Evolutionary conservation across 2,888 invertebrate genomes (phyloP), one percentile per base, ranked within the genome.

Genomic region (Nomada goodeniana): DNA sequence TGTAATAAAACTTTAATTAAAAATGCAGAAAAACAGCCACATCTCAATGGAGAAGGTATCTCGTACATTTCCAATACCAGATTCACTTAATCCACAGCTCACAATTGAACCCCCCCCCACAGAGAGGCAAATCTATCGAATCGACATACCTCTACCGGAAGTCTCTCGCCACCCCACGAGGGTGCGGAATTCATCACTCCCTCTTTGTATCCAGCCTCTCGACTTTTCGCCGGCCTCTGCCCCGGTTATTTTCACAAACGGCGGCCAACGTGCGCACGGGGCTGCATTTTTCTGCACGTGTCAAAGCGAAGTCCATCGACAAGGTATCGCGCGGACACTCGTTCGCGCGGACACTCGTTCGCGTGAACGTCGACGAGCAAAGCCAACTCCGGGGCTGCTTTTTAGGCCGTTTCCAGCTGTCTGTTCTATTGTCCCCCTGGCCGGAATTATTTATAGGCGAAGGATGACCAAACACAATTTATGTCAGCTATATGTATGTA

Each of bases 391-490:
- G 72, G 76, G 85, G 85, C 83, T 75, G 84, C 85, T 90, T 91
- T 92, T 88, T 87, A 90, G 90, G 87, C 85, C 88, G 88, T 91
- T 85, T 89, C 84, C 87, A 88, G 84, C 88, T 88, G 84, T 78
- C 88, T 88, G 76, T 83, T 84, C 89, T 82, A 91, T 91, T 90
- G 90, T 91, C 83, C 88, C 76, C 83, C 0, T 4, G 68, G 86
- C 82, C 71, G 86, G 87, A 90, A 92, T 88, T 92, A 93, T 92
- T 93, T 93, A 93, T 92, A 91, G 92, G 81, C 89, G 75, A 78
- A 89, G 91, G 91, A 93, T 93, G 93, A 93, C 92, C 92, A 91
- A 91, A 92, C 89, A 84, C 91, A 90, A 92, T 92, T 92, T 92
- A 90, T 89, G 86, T 83, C 86, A 86, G 87, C 80, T 67, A 67